Percentiles rank a stretch among this genome's conserved stretches.
Conservation (phyloP, 2,888 invertebrate genomes). For the Drosophila falleni region DNA sequence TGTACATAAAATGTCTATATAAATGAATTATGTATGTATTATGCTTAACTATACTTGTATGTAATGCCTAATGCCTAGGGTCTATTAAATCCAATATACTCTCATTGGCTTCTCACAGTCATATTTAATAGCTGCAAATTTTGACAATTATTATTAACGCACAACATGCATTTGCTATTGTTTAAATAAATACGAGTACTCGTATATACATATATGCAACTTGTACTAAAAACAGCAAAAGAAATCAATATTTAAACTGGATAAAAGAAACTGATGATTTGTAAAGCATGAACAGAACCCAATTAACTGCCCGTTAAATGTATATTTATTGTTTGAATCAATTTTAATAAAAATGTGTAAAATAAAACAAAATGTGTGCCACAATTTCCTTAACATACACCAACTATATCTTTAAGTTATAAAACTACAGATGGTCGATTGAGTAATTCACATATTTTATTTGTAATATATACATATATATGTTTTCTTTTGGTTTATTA, state of each 20-base stretch:
- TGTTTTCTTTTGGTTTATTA: neutral
- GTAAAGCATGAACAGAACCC: conserved; percentile 54
- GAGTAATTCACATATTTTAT: neutral
- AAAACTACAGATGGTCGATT: neutral
- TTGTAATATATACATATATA: neutral
- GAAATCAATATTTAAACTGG: conserved; percentile 18
- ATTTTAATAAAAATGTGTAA: conserved; percentile 70
- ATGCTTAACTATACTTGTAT: conserved; percentile 43
- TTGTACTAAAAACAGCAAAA: conserved; percentile 31
- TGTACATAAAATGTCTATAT: conserved; percentile 60
- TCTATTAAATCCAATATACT: conserved; percentile 57
- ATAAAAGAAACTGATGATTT: conserved; percentile 55
- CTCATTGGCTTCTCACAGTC: conserved; percentile 60
- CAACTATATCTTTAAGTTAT: neutral
- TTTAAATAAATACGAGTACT: conserved; percentile 20
- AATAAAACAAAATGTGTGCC: conserved; percentile 24
- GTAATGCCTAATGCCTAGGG: conserved; percentile 56
- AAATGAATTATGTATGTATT: conserved; percentile 46
- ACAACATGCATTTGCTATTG: conserved; percentile 41
- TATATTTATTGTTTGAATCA: conserved; percentile 77
- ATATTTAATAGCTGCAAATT: conserved; percentile 57
- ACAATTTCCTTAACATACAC: neutral
- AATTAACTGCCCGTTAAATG: conserved; percentile 76
- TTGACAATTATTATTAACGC: conserved; percentile 12
- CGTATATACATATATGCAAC: conserved; percentile 20